Evolutionary conservation across 1,140 invertebrate genomes (phyloP), one percentile per base, ranked within the genome.

Genomic region (Spodoptera litura): DNA sequence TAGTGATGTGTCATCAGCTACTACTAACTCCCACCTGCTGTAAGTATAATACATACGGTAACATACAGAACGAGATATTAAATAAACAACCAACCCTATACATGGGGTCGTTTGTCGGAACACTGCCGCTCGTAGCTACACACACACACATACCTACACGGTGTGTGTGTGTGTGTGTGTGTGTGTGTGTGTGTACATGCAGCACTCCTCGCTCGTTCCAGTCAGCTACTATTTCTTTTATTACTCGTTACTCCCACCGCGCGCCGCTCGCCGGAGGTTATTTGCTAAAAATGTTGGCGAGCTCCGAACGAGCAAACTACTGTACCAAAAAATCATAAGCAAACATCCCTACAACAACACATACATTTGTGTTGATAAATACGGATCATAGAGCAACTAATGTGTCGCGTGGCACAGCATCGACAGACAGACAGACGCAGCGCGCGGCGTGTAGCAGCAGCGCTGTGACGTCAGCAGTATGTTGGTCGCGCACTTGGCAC

Each of bases 281-380:
- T 70, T 70, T 70, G 44, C 44, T 52, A 53, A 70, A 70, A 70
- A 70, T 70, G 66, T 70, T 52, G 44, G 49, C 66, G 25, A 31
- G 49, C 66, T 31, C 20, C 20, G 64, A 52, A 70, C 66, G 13
- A 70, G 12, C 66, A 10, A 70, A 51, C 66, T 53, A 53, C 66
- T 13, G 61, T 44, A 44, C 6, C 38, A 44, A 64, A 64, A 31
- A 44, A 44, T 70, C 66, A 31, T 31, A 52, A 70, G 51, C 20
- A 70, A 52, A 52, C 52, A 70, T 70, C 8, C 49, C 20, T 27
- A 27, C 25, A 70, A 25, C 27, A 53, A 70, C 66, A 52, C 61
- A 35, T 11, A 35, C 11, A 49, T 44, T 49, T 44, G 61, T 64
- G 35, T 8, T 27, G 38, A 38, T 64, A 49, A 20, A 49, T 9